These are phyloP conservation scores for Murina feae DNA, from an alignment of 2,113 vertebrate genomes.

Conservation along the genomic window DNA sequence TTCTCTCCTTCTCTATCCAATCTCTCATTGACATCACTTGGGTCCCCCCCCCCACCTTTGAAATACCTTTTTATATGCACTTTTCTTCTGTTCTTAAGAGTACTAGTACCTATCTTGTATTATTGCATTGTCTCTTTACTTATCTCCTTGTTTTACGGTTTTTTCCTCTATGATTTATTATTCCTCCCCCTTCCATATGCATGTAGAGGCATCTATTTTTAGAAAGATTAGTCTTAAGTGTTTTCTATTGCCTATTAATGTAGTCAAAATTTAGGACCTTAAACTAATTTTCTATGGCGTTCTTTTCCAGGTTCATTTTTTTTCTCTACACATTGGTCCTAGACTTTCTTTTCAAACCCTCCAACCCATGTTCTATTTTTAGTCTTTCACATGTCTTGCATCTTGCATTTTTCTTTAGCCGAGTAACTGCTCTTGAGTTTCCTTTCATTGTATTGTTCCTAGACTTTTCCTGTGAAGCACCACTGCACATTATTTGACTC, in stretches of 20 bases:
- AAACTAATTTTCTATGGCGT: neutral
- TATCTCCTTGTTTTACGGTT: neutral
- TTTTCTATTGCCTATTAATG: neutral
- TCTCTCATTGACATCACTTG: neutral
- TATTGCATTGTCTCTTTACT: neutral
- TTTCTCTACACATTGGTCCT: neutral
- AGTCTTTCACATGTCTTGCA: neutral
- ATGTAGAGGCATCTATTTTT: neutral
- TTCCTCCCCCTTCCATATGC: neutral
- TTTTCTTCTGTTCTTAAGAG: neutral
- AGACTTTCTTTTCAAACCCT: neutral
- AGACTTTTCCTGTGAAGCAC: neutral
- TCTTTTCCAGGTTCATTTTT: neutral
- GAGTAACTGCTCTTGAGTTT: neutral
- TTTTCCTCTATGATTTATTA: neutral
- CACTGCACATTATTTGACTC: neutral
- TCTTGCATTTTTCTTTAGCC: neutral
- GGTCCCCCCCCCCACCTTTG: neutral
- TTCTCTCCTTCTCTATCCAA: neutral
- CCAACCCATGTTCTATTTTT: neutral
- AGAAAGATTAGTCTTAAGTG: neutral
- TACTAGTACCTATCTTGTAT: neutral
- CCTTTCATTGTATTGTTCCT: neutral
- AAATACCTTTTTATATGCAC: neutral
- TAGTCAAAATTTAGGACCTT: neutral